Base-by-base conservation (phyloP, 2,888 invertebrate genomes). In the Sesia apiformis region DNA sequence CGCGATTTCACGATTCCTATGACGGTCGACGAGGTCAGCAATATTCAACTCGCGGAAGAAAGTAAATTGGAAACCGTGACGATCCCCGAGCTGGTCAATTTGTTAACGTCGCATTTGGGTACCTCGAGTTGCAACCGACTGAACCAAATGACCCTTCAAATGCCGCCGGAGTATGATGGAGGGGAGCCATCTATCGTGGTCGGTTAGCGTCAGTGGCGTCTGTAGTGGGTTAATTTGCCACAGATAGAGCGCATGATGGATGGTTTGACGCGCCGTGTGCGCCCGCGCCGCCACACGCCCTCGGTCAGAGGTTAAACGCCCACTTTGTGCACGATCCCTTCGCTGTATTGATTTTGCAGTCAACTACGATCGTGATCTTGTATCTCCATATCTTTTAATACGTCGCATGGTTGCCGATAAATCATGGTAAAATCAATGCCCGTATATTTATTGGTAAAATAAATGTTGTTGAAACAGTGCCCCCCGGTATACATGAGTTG, bases 301-400 rank as follows among this genome's bases (percentile, higher is more conserved):
- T 74, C 70, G 75, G 83, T 77, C 80, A 77, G 64, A 82, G 86
- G 86, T 85, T 85, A 87, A 86, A 86, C 84, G 72, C 82, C 82
- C 83, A 86, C 83, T 86, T 84, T 81, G 81, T 70, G 78, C 84
- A 83, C 84, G 84, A 84, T 76, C 77, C 79, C 79, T 76, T 69
- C 74, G 68, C 68, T 72, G 74, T 85, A 87, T 87, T 87, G 87
- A 87, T 86, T 87, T 77, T 84, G 71, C 75, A 75, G 72, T 73
- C 74, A 77, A 82, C 84, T 81, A 78, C 77, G 80, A 83, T 75
- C 66, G 62, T 69, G 71, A 82, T 80, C 70, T 69, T 55, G 63
- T 77, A 75, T 72, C 67, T 75, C 67, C 67, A 72, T 52, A 70
- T 67, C 58, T 69, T 73, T 65, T 66, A 64, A 70, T 69, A 63